phyloP scores from a whole-genome alignment of 1,140 invertebrate genomes.

The Andricus grossulariae region DNA sequence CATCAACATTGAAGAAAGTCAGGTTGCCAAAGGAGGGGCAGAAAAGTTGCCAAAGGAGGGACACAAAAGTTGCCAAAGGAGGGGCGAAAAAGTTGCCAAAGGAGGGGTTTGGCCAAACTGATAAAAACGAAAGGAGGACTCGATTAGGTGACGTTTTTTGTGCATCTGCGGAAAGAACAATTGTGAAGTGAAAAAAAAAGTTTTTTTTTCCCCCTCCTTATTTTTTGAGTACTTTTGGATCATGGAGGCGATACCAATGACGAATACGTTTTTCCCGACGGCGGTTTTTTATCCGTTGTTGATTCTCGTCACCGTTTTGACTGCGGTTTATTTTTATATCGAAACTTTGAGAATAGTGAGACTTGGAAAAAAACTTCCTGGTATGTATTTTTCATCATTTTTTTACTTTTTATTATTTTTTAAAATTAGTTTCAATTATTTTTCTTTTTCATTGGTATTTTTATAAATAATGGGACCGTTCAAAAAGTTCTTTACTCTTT shows the following conservation, averaged over 20 bases:
- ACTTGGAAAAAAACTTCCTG: conserved; percentile 67
- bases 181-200: conserved; percentile 20
- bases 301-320: conserved; percentile 44
- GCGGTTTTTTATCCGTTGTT: conserved; percentile 55
- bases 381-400: conserved; percentile 43
- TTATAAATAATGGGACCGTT: no score
- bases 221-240: conserved; percentile 28
- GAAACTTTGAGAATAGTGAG: conserved; percentile 56
- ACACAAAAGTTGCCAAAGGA: background rate
- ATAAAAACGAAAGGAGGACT: conserved; percentile 16
- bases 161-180: background rate
- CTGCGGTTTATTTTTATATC: conserved; percentile 62
- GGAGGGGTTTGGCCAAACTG: background rate
- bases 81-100: background rate
- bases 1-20: background rate
- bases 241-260: conserved; percentile 61
- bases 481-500: no score
- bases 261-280: conserved; percentile 46
- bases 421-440: background rate
- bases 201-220: background rate
- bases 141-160: conserved; percentile 31
- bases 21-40: no score
- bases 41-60: no score
- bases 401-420: background rate
- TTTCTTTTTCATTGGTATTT: conserved; percentile 18